phyloP scores from a whole-genome alignment of 2,113 vertebrate species.

The Percopsis transmontana region DNA sequence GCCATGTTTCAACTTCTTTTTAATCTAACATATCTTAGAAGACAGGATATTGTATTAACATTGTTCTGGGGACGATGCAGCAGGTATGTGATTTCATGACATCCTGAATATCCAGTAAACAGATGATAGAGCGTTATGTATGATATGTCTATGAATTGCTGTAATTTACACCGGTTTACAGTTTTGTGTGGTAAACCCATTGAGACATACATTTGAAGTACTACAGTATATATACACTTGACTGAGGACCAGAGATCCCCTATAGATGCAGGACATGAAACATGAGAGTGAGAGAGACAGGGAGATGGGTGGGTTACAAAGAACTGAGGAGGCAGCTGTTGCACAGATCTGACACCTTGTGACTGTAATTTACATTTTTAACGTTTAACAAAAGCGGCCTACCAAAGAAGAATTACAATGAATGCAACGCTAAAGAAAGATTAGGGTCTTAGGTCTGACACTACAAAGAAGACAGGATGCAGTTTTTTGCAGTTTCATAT shows the following conservation, averaged over 20 bases:
- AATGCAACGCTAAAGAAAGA: background rate
- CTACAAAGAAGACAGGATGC: background rate
- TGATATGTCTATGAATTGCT: too few relatives aligned
- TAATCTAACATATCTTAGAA: too few relatives aligned
- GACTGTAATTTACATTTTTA: background rate
- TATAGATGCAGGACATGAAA: background rate
- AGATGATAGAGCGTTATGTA: too few relatives aligned
- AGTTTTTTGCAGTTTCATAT: too few relatives aligned
- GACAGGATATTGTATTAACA: too few relatives aligned
- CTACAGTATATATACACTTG: background rate
- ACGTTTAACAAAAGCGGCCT: constrained; percentile 1
- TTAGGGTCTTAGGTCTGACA: background rate
- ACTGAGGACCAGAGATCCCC: constrained; percentile 11
- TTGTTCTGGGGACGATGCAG: too few relatives aligned
- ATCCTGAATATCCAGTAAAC: too few relatives aligned
- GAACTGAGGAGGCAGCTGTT: background rate
- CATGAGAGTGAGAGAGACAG: constrained; percentile 6
- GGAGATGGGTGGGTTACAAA: constrained; percentile 2
- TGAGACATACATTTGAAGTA: too few relatives aligned
- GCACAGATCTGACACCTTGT: background rate
- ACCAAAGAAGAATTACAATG: background rate
- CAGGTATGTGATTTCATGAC: too few relatives aligned
- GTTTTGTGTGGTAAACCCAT: too few relatives aligned
- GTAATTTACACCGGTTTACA: too few relatives aligned
- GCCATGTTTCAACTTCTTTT: too few relatives aligned